Percentiles rank a stretch among this genome's conserved stretches.
Evolutionary conservation across 53 echinoderm and acorn worm genomes (phyloP).

Genomic region (Zoroaster sp.): DNA sequence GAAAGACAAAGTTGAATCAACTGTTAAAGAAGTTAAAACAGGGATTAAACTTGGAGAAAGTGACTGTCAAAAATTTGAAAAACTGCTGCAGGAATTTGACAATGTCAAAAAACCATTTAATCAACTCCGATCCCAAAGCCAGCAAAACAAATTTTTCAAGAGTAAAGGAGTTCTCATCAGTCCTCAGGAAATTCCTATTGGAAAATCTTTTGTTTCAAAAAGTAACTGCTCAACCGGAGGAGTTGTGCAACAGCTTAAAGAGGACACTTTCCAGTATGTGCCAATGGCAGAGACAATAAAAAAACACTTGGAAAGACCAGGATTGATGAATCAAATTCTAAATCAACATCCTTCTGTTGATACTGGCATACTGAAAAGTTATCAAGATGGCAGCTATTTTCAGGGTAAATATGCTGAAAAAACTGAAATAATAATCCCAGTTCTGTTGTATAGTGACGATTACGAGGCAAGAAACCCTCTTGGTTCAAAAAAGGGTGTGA

Average conservation of each 20-base stretch:
- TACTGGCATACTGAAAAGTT: conserved; percentile 9
- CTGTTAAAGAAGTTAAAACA: too few relatives aligned
- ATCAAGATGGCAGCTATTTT: conserved; percentile 44
- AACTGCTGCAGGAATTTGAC: not conserved
- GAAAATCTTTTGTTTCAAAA: not conserved
- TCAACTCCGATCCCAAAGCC: not conserved
- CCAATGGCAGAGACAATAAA: not conserved
- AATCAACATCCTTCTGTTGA: not conserved
- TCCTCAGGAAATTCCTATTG: not conserved
- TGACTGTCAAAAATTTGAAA: not conserved
- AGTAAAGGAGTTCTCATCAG: not conserved
- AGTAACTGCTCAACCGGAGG: conserved; percentile 7
- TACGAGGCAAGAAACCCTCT: conserved; percentile 60
- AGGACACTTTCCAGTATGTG: conserved; percentile 18
- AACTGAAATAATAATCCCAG: not conserved
- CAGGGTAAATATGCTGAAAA: not conserved
- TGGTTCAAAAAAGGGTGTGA: conserved; percentile 43
- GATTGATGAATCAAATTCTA: conserved; percentile 15
- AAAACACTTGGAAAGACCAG: not conserved
- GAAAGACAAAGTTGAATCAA: too few relatives aligned
- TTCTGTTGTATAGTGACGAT: conserved; percentile 53
- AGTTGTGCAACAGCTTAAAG: not conserved
- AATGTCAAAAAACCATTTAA: not conserved
- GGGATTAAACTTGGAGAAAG: too few relatives aligned
- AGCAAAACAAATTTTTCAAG: not conserved